Evolutionary conservation across 92 coral and sea anemone species (phyloP), one percentile per base, ranked within the genome.

Genomic region (Epizoanthus fatuus): DNA sequence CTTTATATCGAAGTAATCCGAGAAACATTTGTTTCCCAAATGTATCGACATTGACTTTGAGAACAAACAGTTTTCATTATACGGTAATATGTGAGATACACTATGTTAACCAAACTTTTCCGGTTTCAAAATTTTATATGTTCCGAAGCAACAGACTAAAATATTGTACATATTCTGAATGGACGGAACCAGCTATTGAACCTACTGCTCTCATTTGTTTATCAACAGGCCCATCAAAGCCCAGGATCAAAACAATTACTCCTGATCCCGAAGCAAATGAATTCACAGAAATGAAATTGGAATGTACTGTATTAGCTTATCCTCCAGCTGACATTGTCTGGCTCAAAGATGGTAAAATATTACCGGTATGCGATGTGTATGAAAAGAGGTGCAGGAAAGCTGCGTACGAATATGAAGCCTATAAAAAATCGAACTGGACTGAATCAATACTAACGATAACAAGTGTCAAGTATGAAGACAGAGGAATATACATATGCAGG

Each of bases 261-360:
- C 66, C 80, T 12, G 11, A 54, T 35, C 35, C 63, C 7, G 59
- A 16, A 9, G 17, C 57, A 22, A 17, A 75, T 32, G 81, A 75
- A 57, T 62, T 39, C n/a, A 38, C 16, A 19, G 9, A 2, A 56
- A 38, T 55, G 19, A 2, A 35, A 8, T 32, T 76, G 15, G 1
- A 2, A 40, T 90, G 90, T 62, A 25, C 38, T 3, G 87, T 87
- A 42, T 14, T 51, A 49, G 90, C 75, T 4, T 38, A 74, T 17
- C 93, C 93, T 13, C 56, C 8, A 19, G 90, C 90, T 6, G 47
- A 54, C 6, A 55, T 86, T 9, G 42, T 12, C 9, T 90, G 93
- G 93, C 69, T 74, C 69, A 86, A 75, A 47, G 75, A 81, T 72
- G 81, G 72, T 0, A 66, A 69, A 57, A 63, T 68, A 35, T 0